Evolutionary conservation across 2,113 vertebrate genomes (phyloP).

Genomic region (Lampris megalopsis): DNA sequence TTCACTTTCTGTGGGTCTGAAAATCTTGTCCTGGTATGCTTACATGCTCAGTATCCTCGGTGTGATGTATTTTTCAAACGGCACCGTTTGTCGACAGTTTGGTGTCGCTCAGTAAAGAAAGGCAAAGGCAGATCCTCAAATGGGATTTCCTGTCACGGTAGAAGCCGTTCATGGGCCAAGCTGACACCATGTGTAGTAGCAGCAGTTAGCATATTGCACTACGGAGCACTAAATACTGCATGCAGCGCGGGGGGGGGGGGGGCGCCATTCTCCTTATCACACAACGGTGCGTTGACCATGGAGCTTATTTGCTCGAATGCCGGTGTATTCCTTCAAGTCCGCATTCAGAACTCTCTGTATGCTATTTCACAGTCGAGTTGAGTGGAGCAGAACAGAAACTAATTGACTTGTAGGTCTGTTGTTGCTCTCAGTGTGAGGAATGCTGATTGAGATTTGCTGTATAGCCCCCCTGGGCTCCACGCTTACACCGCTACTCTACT

Average conservation of each 20-base stretch:
- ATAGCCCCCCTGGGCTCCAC: constrained; percentile 16
- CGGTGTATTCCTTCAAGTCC: constrained; percentile 9
- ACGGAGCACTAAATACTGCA: neutral
- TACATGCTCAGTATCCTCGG: no score
- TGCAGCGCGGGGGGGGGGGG: neutral
- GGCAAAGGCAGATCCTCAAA: no score
- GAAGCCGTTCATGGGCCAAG: no score
- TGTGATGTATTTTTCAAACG: no score
- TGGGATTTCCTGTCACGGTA: no score
- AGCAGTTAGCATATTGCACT: neutral
- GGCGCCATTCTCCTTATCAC: neutral
- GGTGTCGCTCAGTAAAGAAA: no score
- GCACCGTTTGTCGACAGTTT: no score
- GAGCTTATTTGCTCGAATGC: constrained; percentile 20
- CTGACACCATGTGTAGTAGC: no score
- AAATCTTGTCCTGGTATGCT: no score
- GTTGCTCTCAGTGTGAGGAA: constrained; percentile 39
- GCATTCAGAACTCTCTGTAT: constrained; percentile 19
- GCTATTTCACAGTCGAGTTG: constrained; percentile 25
- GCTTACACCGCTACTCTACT: neutral
- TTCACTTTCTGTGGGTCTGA: no score
- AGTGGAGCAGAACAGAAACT: constrained; percentile 52
- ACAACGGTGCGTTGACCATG: neutral
- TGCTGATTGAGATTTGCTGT: constrained; percentile 46
- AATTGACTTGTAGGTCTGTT: constrained; percentile 59